Conservation (phyloP, 2,888 invertebrate genomes). For the Athripsodes cinereus region DNA sequence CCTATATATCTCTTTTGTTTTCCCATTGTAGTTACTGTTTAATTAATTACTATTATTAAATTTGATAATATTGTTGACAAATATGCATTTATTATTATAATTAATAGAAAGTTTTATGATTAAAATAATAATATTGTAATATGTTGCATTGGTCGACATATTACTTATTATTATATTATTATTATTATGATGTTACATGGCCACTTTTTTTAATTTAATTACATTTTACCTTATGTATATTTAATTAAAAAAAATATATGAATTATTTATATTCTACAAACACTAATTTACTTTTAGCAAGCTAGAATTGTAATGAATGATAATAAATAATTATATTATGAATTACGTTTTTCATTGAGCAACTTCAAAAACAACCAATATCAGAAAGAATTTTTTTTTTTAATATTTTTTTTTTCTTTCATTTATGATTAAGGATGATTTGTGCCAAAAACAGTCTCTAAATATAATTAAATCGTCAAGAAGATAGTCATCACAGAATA, state of each 20-base stretch:
- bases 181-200: slow-evolving; percentile 23
- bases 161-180: neutral
- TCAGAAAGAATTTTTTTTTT: too few relatives aligned
- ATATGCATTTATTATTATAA: slow-evolving; percentile 21
- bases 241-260: slow-evolving; percentile 27
- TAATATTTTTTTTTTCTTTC: too few relatives aligned
- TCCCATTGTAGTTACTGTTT: slow-evolving; percentile 24
- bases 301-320: slow-evolving; percentile 56
- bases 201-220: slow-evolving; percentile 22
- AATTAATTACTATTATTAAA: slow-evolving; percentile 23
- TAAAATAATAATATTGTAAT: too few relatives aligned
- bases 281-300: slow-evolving; percentile 56
- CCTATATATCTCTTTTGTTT: slow-evolving; percentile 6
- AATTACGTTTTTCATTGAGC: slow-evolving; percentile 28
- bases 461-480: too few relatives aligned
- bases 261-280: slow-evolving; percentile 37
- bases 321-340: slow-evolving; percentile 57
- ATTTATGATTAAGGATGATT: too few relatives aligned
- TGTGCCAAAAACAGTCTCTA: too few relatives aligned
- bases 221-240: slow-evolving; percentile 27
- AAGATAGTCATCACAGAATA: too few relatives aligned
- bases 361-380: too few relatives aligned
- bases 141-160: neutral
- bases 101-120: too few relatives aligned
- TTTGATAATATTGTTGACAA: slow-evolving; percentile 33